A percentile compares a stretch with the other conserved stretches of the same genome.
Conservation (phyloP, 2,888 invertebrate species). For the Heliconius sara region DNA sequence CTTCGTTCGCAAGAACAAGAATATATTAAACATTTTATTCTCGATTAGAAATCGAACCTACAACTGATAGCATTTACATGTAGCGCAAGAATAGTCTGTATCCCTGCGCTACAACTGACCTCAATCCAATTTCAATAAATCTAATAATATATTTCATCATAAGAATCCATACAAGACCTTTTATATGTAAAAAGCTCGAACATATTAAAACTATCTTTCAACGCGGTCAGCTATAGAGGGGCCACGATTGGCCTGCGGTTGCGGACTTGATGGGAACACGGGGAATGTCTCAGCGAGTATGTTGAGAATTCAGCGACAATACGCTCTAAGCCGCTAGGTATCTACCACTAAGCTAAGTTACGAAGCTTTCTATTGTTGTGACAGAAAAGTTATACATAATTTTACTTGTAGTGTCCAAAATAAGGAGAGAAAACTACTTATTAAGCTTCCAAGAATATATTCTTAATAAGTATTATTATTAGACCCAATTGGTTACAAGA, state of each 20-base stretch:
- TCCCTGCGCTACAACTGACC: no score
- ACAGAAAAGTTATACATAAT: no score
- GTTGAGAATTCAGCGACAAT: neutral
- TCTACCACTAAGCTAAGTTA: neutral
- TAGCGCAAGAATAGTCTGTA: no score
- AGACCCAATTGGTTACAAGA: no score
- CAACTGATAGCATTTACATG: neutral
- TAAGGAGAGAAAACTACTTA: no score
- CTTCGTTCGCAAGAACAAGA: neutral
- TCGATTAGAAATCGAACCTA: neutral
- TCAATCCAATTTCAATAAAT: no score
- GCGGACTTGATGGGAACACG: slow-evolving; percentile 3
- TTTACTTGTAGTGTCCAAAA: no score
- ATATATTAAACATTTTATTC: no score
- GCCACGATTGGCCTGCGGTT: slow-evolving; percentile 16
- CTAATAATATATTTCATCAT: neutral
- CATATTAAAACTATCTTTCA: neutral
- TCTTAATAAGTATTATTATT: no score
- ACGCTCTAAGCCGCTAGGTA: neutral
- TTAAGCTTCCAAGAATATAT: no score
- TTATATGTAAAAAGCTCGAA: slow-evolving; percentile 2
- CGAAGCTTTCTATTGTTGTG: neutral
- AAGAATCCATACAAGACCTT: neutral
- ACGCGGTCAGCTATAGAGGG: slow-evolving; percentile 6
- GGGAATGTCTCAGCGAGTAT: neutral